Evolutionary conservation across 1,140 invertebrate species (phyloP).

Genomic region (Tribolium castaneum): DNA sequence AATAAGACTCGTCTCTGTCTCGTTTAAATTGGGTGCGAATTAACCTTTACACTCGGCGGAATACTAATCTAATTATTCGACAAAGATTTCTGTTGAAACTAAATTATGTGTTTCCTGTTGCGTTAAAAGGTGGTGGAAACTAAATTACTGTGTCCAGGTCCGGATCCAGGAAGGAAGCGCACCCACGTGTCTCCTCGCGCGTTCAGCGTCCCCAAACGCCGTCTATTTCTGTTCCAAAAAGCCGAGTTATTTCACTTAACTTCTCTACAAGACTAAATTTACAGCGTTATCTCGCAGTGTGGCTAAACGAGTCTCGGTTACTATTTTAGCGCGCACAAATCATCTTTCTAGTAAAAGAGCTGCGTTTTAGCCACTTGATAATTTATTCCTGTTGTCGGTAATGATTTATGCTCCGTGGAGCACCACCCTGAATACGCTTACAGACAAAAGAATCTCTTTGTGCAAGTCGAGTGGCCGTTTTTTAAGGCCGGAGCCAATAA

Average conservation of each 20-base stretch:
- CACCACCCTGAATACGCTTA: background rate
- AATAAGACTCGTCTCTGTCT: slow-evolving; percentile 3
- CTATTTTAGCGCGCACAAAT: slow-evolving; percentile 32
- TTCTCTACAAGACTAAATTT: slow-evolving; percentile 27
- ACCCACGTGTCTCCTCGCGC: background rate
- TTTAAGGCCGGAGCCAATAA: slow-evolving; percentile 11
- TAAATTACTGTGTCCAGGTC: slow-evolving; percentile 23
- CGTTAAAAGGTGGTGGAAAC: slow-evolving; percentile 13
- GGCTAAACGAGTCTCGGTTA: slow-evolving; percentile 18
- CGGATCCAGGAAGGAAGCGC: slow-evolving; percentile 15
- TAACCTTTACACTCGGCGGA: slow-evolving; percentile 17
- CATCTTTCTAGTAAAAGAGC: slow-evolving; percentile 24
- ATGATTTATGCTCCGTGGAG: slow-evolving; percentile 24
- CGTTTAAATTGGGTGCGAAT: slow-evolving; percentile 20
- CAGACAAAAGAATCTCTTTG: slow-evolving; percentile 26
- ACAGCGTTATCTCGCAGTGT: slow-evolving; percentile 29
- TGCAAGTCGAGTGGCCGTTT: slow-evolving; percentile 25
- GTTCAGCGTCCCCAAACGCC: slow-evolving; percentile 9
- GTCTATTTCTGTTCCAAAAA: slow-evolving; percentile 23
- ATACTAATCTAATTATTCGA: slow-evolving; percentile 25
- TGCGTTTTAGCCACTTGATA: slow-evolving; percentile 23
- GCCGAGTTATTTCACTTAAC: slow-evolving; percentile 28
- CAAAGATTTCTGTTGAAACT: slow-evolving; percentile 31
- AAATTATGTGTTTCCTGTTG: slow-evolving; percentile 24
- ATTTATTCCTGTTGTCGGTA: slow-evolving; percentile 27